phyloP scores from a whole-genome alignment of 1,140 invertebrate genomes.

The Drosophila murphyi region DNA sequence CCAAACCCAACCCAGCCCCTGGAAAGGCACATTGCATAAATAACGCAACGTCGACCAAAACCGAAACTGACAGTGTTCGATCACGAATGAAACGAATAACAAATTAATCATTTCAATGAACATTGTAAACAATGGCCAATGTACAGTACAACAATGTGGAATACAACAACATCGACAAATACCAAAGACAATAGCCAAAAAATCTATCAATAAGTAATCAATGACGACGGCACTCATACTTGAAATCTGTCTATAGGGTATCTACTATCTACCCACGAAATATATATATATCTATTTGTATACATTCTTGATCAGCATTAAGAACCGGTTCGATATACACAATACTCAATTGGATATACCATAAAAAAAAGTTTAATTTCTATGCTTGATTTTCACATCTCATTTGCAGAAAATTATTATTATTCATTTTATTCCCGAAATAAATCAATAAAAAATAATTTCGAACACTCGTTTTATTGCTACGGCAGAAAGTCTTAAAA shows the following conservation, averaged over 20 bases:
- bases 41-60: constrained; percentile 57
- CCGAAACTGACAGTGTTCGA: constrained; percentile 52
- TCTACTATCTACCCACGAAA: no score
- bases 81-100: constrained; percentile 47
- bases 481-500: no score
- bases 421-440: no score
- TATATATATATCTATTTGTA: no score
- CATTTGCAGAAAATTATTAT: no score
- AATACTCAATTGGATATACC: no score
- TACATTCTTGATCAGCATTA: no score
- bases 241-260: background rate
- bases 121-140: constrained; percentile 64
- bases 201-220: constrained; percentile 61
- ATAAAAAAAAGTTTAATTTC: no score
- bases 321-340: no score
- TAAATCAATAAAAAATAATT: no score
- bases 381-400: no score
- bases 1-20: constrained; percentile 9
- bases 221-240: constrained; percentile 49
- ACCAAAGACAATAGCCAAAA: constrained; percentile 27
- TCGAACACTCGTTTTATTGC: no score
- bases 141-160: constrained; percentile 60
- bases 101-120: constrained; percentile 75
- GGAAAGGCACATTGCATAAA: constrained; percentile 61
- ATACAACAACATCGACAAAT: background rate